Percentiles rank a stretch among this genome's conserved stretches.
These are phyloP conservation scores for Oceanodroma leucorhoa DNA, from an alignment of 2,797 vertebrate genomes.

Conservation along the genomic window DNA sequence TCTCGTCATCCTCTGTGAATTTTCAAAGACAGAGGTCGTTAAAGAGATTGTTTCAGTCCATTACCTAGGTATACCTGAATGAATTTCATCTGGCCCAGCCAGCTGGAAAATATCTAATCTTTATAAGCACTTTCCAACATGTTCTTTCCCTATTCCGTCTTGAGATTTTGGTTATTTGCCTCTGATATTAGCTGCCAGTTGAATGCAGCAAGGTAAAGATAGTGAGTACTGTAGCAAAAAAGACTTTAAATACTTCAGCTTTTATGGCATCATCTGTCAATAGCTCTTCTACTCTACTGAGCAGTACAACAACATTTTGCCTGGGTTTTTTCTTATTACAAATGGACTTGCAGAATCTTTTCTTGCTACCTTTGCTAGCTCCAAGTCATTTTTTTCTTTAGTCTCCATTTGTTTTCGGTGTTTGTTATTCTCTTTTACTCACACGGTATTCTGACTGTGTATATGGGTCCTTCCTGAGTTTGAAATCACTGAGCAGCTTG, in stretches of 20 bases:
- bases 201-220: background rate
- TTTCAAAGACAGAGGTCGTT: background rate
- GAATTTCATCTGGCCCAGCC: background rate
- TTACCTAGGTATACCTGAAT: background rate
- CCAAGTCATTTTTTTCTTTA: background rate
- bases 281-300: background rate
- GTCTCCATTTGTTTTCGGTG: background rate
- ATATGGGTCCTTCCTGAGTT: background rate
- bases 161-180: background rate
- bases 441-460: background rate
- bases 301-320: background rate
- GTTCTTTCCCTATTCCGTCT: background rate
- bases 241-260: background rate
- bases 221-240: background rate
- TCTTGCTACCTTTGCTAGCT: background rate
- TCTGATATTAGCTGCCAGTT: background rate
- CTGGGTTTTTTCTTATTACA: background rate
- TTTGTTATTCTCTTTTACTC: background rate
- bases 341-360: background rate
- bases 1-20: background rate
- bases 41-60: background rate
- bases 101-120: background rate
- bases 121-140: background rate
- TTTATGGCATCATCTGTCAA: background rate
- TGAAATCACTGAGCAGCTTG: background rate